Percentiles rank a stretch among this genome's conserved stretches.
Evolutionary conservation across 30 jellyfish, hydroid and myxozoan genomes (phyloP).

Genomic region (Aurelia aurita complex sp. Pacific): DNA sequence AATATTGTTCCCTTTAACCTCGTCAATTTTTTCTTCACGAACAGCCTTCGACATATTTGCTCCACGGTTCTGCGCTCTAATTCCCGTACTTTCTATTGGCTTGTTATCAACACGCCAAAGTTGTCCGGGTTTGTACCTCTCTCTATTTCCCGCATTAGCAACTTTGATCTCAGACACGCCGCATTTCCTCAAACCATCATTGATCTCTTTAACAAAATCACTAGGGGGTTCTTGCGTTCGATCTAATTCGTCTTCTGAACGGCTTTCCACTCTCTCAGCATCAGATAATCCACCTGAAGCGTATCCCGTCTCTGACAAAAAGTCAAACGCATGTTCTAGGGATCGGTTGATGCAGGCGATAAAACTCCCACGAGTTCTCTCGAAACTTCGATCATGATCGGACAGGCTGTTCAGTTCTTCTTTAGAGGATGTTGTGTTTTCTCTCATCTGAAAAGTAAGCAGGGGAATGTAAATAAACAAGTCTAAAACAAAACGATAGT

Average conservation of each 20-base stretch:
- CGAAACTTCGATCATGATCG: slow-evolving; percentile 69
- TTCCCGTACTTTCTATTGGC: not conserved
- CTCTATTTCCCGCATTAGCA: not conserved
- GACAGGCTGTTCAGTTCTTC: slow-evolving; percentile 41
- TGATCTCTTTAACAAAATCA: slow-evolving; percentile 15
- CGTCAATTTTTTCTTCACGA: not conserved
- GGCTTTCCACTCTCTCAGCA: slow-evolving; percentile 56
- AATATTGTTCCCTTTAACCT: not conserved
- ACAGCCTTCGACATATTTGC: not conserved
- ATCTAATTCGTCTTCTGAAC: slow-evolving; percentile 25
- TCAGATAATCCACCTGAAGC: slow-evolving; percentile 66
- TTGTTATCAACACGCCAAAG: slow-evolving; percentile 22
- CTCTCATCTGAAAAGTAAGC: slow-evolving; percentile 51
- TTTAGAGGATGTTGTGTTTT: slow-evolving; percentile 21
- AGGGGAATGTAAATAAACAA: not conserved
- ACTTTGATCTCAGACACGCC: slow-evolving; percentile 25
- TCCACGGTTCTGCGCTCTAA: not conserved
- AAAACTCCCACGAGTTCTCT: slow-evolving; percentile 62
- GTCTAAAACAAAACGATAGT: too few relatives aligned
- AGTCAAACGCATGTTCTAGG: slow-evolving; percentile 63
- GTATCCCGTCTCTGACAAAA: slow-evolving; percentile 60
- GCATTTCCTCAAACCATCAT: slow-evolving; percentile 6
- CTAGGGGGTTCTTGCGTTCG: slow-evolving; percentile 2
- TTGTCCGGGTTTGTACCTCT: slow-evolving; percentile 20
- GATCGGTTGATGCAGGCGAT: slow-evolving; percentile 66